Evolutionary conservation across 2,113 vertebrate species (phyloP), one percentile per base, ranked within the genome.

Genomic region (Irena cyanogastra): DNA sequence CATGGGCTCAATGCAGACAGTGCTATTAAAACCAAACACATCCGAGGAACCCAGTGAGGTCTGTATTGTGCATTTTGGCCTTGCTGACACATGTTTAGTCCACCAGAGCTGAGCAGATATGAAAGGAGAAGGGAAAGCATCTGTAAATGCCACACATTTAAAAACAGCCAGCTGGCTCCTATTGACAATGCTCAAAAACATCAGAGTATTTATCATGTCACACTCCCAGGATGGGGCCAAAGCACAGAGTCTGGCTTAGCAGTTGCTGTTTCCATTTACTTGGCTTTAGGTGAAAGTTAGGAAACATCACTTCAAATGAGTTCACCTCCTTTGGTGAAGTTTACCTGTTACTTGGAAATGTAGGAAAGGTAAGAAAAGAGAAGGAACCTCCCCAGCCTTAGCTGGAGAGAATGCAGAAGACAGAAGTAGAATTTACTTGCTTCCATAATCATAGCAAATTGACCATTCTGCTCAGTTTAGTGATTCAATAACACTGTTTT

Each of bases 1-100:
- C 0, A 1, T 11, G 10, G 13, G 18, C n/a, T 81, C 60, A 68
- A 6, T 15, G 11, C 15, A 45, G 31, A 56, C 20, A n/a, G 4
- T 13, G 27, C n/a, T 61, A 23, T 65, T 47, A 66, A 87, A 77
- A 65, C 1, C 12, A 66, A 54, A 54, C 37, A 35, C 26, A 68
- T 14, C 19, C 35, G 63, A 71, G 44, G 41, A 79, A 53, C 18
- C 33, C 50, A 3, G 9, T 11, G 33, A 82, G 30, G 33, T 59
- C 45, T 47, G 27, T 26, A 15, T 24, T 39, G 22, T 4, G 39
- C 5, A 21, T 30, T 35, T 57, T 53, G 26, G 59, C 39, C 19
- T 65, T 83, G 31, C 23, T 23, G 7, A 15, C 15, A 61, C 0
- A 0, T 16, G 21, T 33, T 82, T 30, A 74, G 31, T 33, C 21